A percentile compares a stretch with the other conserved stretches of the same genome.
These are phyloP conservation scores for Nasonia longicornis DNA, from an alignment of 1,140 invertebrate genomes.

Conservation along the genomic window DNA sequence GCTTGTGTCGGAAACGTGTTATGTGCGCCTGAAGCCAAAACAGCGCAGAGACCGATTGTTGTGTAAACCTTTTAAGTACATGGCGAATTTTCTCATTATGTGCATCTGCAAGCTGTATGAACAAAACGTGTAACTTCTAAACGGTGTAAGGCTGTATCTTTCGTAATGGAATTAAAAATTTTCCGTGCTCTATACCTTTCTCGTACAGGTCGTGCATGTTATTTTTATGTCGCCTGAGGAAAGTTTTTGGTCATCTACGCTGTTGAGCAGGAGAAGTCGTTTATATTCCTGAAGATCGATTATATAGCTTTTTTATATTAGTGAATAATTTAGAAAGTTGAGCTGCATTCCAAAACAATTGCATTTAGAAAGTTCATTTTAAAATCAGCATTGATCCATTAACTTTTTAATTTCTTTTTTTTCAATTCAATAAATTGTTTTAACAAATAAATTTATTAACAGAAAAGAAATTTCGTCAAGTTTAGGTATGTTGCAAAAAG, in stretches of 20 bases:
- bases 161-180: too few species aligned
- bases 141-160: too few species aligned
- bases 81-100: background rate
- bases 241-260: background rate
- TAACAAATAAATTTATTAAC: too few species aligned
- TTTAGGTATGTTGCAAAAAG: too few species aligned
- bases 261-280: background rate
- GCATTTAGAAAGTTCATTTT: background rate
- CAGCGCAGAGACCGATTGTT: too few species aligned
- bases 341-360: background rate
- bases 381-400: background rate
- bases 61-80: background rate
- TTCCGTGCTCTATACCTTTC: background rate
- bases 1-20: background rate
- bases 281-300: background rate
- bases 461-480: too few species aligned
- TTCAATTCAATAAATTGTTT: too few species aligned
- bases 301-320: conserved; percentile 7
- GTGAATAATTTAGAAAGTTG: conserved; percentile 15
- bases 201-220: background rate
- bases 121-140: too few species aligned
- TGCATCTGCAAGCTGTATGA: too few species aligned
- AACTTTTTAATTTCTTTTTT: background rate
- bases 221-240: background rate
- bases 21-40: background rate